Evolutionary conservation across 2,113 vertebrate species (phyloP), one percentile per base, ranked within the genome.

Genomic region (Dicerorhinus sumatrensis): DNA sequence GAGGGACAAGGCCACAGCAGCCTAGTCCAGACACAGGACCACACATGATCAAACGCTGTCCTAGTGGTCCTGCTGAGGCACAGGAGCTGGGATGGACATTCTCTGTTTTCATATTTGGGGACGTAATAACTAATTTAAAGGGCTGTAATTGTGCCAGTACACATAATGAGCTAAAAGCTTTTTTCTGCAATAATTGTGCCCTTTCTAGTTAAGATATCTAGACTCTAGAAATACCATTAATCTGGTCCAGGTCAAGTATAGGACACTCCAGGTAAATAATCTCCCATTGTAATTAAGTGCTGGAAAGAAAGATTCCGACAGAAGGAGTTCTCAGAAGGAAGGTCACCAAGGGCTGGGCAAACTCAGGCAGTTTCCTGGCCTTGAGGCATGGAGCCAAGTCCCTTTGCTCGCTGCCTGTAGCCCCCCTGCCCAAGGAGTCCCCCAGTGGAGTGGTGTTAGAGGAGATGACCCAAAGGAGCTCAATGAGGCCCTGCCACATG

Each of bases 121-220:
- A 31, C 0, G 0, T 12, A 81, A 79, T 33, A 69, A 63, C n/a
- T 42, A 62, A 18, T 70, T 77, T 83, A 86, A 91, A 96, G 51
- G 82, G 36, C 27, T 92, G 27, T 87, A 85, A 95, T 83, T 93
- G 85, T 82, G 29, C 91, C 96, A 80, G 92, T 46, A 88, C 46
- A 77, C 13, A 16, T 70, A 91, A 92, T 46, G 46, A 81, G 51
- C 85, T 91, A 92, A 95, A 96, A 58, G 82, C 36, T 70, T 89
- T 95, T 42, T 80, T 58, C 80, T 7, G 2, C 91, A 56, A 4
- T 8, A 51, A 81, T 3, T 48, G 20, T 33, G n/a, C n/a, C 36
- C 87, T 80, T 89, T 67, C 16, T n/a, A 86, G 95, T 96, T 95
- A 86, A 92, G 84, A 94, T 94, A 60, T 48, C 90, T 79, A 79